Evolutionary conservation across 2,113 vertebrate species (phyloP).

Genomic region (Grus americana): DNA sequence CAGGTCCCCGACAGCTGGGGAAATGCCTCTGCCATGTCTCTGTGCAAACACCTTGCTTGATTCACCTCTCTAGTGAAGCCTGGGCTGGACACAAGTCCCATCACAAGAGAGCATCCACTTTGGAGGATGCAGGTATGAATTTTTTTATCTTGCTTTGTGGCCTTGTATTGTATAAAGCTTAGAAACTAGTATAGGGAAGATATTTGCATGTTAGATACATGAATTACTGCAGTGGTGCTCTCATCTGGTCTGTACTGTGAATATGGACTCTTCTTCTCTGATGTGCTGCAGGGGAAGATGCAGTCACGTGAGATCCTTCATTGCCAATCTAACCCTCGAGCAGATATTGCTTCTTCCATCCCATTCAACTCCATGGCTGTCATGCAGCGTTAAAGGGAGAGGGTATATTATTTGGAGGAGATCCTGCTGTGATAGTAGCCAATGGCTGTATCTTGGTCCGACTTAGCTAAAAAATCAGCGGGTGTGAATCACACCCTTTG

Average conservation of each 20-base stretch:
- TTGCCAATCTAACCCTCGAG: neutral
- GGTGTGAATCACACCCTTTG: neutral
- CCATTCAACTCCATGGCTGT: neutral
- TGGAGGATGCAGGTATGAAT: neutral
- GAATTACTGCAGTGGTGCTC: neutral
- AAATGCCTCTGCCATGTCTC: neutral
- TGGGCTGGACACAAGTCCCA: neutral
- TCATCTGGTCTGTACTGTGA: neutral
- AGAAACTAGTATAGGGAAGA: neutral
- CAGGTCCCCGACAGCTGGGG: neutral
- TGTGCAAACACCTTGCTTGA: neutral
- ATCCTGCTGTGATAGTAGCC: neutral
- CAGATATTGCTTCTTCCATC: neutral
- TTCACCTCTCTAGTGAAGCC: neutral
- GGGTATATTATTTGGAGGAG: neutral
- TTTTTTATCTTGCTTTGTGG: neutral
- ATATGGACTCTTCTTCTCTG: neutral
- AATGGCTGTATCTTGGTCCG: neutral
- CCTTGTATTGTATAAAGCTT: neutral
- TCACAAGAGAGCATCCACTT: neutral
- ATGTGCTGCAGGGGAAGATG: rapidly evolving
- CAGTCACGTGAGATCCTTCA: neutral
- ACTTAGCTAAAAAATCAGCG: neutral
- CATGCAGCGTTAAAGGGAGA: neutral
- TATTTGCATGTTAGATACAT: rapidly evolving